These are phyloP conservation scores for Lamellibrachia satsuma DNA, from an alignment of 2,888 invertebrate genomes.

Conservation along the genomic window DNA sequence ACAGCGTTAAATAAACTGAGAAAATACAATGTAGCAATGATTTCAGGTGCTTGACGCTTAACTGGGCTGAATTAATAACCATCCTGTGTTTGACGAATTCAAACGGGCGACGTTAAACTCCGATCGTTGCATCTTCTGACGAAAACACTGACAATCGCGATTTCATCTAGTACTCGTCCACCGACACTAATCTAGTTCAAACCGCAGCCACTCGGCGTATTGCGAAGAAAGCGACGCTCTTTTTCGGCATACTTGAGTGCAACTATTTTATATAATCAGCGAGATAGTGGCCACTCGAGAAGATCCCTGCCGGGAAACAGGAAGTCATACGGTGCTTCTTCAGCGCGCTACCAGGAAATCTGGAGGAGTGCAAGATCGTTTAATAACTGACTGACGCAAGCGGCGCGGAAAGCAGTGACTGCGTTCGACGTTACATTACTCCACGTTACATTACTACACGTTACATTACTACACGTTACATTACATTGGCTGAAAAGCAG, in stretches of 20 bases:
- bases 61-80: too few species aligned
- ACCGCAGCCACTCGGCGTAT: not conserved
- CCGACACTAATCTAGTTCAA: not conserved
- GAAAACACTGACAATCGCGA: not conserved
- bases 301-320: not conserved
- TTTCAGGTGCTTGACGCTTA: too few species aligned
- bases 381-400: not conserved
- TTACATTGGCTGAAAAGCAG: not conserved
- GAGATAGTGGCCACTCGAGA: not conserved
- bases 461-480: too few species aligned
- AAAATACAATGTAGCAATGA: too few species aligned
- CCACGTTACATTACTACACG: not conserved
- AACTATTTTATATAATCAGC: not conserved
- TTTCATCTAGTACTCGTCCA: not conserved
- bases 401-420: not conserved
- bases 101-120: not conserved
- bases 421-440: not conserved
- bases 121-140: not conserved
- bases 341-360: not conserved
- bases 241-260: not conserved
- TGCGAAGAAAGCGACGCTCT: not conserved
- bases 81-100: not conserved
- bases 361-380: not conserved
- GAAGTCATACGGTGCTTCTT: not conserved
- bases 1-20: too few species aligned